phyloP scores from a whole-genome alignment of 2,113 vertebrate genomes.

The Periophthalmodon schlosseri region DNA sequence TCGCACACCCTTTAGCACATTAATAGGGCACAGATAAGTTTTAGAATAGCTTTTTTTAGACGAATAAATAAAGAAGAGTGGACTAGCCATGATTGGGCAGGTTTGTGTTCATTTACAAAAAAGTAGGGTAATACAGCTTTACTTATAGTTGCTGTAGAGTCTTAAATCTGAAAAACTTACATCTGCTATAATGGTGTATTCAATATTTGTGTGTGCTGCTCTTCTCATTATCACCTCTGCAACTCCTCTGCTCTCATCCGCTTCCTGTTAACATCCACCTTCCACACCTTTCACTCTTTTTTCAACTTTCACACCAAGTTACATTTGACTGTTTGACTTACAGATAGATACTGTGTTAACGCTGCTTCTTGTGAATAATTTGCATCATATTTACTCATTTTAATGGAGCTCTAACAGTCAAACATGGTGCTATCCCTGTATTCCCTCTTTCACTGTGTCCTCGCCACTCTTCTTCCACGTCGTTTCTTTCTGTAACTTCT shows the following conservation, averaged over 20 bases:
- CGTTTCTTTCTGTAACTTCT: constrained; percentile 20
- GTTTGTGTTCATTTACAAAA: too few relatives aligned
- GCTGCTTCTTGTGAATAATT: neutral
- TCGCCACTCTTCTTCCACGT: constrained; percentile 7
- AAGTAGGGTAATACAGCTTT: neutral
- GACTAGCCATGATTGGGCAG: too few relatives aligned
- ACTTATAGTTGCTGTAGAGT: neutral
- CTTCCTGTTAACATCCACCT: neutral
- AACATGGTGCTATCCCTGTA: constrained; percentile 20
- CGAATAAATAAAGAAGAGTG: too few relatives aligned
- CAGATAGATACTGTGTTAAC: neutral
- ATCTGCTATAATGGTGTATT: neutral
- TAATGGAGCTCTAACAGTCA: constrained; percentile 2
- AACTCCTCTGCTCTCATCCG: neutral
- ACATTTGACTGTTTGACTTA: neutral
- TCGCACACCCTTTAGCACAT: too few relatives aligned
- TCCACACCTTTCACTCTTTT: neutral
- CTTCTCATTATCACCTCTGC: neutral
- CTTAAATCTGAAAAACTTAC: neutral
- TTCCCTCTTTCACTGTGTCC: constrained; percentile 37
- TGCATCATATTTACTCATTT: neutral
- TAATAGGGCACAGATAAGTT: too few relatives aligned
- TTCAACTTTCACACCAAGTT: neutral
- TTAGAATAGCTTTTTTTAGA: too few relatives aligned
- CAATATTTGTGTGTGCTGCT: neutral